A percentile compares a stretch with the other conserved stretches of the same genome.
Evolutionary conservation across 2,888 invertebrate genomes (phyloP).

Genomic region (Drosophila neonasuta): DNA sequence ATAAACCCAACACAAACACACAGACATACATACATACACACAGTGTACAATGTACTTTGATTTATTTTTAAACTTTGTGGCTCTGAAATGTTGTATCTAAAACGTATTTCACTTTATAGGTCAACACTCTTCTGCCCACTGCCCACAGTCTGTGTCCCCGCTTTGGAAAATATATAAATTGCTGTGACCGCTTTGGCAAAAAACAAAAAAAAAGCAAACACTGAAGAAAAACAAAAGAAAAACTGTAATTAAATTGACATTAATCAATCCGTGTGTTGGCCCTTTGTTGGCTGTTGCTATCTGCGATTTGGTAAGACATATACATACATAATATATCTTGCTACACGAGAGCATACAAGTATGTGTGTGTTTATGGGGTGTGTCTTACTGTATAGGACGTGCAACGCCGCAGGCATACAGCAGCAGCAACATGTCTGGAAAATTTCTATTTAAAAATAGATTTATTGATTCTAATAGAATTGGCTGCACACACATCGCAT

Average conservation of each 20-base stretch:
- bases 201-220: background rate
- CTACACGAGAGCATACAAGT: background rate
- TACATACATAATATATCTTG: conserved; percentile 11
- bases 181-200: conserved; percentile 3
- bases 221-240: conserved; percentile 1
- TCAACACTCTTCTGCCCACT: conserved; percentile 22
- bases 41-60: conserved; percentile 19
- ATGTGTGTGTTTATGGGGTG: conserved; percentile 13
- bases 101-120: conserved; percentile 38
- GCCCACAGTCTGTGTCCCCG: background rate
- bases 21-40: background rate
- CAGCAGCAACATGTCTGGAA: conserved; percentile 58
- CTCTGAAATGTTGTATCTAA: conserved; percentile 21
- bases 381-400: conserved; percentile 11
- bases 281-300: conserved; percentile 24
- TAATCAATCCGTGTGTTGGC: conserved; percentile 43
- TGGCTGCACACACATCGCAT: conserved; percentile 34
- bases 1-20: background rate
- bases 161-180: conserved; percentile 31
- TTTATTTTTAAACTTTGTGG: conserved; percentile 45
- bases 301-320: conserved; percentile 24
- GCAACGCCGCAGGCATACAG: conserved; percentile 29
- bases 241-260: conserved; percentile 53
- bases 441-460: conserved; percentile 74
- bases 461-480: conserved; percentile 73